Percentiles rank a stretch among this genome's conserved stretches.
phyloP scores from a whole-genome alignment of 2,888 invertebrate genomes.

The Orchesellides sinensis region DNA sequence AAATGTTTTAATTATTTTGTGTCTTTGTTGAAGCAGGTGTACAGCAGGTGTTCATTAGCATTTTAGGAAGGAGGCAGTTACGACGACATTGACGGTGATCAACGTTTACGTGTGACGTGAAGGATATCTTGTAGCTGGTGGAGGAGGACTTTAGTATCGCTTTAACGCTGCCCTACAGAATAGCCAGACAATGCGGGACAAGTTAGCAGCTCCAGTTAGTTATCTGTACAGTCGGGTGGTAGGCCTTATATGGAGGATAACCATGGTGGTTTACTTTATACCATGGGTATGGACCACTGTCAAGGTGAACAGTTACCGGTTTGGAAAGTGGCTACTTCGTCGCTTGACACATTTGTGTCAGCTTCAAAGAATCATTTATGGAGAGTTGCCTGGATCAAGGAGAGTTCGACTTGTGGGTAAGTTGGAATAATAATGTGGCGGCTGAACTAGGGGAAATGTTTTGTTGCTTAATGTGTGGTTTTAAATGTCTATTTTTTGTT shows the following conservation, averaged over 20 bases:
- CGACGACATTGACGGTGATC: too few species aligned
- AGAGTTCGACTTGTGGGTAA: conserved; percentile 83
- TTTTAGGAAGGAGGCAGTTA: too few species aligned
- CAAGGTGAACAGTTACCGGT: conserved; percentile 46
- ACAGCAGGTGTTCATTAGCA: too few species aligned
- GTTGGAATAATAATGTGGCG: too few species aligned
- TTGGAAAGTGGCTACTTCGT: conserved; percentile 65
- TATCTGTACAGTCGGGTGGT: neutral
- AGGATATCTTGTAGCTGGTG: too few species aligned
- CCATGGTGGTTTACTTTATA: conserved; percentile 15
- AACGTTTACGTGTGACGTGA: too few species aligned
- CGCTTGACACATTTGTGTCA: conserved; percentile 88
- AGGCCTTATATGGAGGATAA: conserved; percentile 28
- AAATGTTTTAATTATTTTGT: neutral
- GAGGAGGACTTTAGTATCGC: too few species aligned
- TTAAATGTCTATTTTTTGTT: conserved; percentile 51
- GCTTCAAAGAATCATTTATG: conserved; percentile 94
- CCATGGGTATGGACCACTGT: conserved; percentile 36
- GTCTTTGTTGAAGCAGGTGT: neutral
- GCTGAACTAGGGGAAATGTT: neutral
- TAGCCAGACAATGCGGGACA: conserved; percentile 12
- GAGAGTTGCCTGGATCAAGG: conserved; percentile 84
- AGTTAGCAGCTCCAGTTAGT: neutral
- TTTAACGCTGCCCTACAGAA: too few species aligned
- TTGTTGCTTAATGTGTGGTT: too few species aligned